Percentiles rank a stretch among this genome's conserved stretches.
Evolutionary conservation across 2,113 vertebrate species (phyloP).

Genomic region (Otus sunia): DNA sequence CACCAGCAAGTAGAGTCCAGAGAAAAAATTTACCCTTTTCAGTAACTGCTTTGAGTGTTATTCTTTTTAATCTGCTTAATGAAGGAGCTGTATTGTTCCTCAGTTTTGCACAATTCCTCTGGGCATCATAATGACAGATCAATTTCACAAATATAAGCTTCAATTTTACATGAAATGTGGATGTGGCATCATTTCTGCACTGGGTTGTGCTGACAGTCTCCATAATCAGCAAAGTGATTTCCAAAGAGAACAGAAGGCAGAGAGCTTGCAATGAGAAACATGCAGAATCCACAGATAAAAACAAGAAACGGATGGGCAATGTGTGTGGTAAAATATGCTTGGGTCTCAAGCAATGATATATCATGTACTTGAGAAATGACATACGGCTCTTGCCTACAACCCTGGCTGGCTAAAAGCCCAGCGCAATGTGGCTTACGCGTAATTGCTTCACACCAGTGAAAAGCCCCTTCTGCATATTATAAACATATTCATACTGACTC

Average conservation of each 20-base stretch:
- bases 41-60: neutral
- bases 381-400: constrained; percentile 60
- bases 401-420: neutral
- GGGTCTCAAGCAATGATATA: neutral
- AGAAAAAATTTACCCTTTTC: neutral
- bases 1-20: neutral
- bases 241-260: constrained; percentile 40
- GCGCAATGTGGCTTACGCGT: neutral
- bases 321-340: constrained; percentile 9
- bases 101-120: neutral
- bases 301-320: neutral
- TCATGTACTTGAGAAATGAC: constrained; percentile 28
- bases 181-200: neutral
- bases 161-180: neutral
- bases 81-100: neutral
- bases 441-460: constrained; percentile 47
- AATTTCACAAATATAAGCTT: neutral
- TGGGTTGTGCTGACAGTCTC: neutral
- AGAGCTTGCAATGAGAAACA: neutral
- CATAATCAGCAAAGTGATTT: neutral
- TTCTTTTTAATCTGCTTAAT: neutral
- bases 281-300: constrained; percentile 17
- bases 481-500: constrained; percentile 8
- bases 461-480: constrained; percentile 11
- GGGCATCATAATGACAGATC: neutral